Evolutionary conservation across 2,113 vertebrate species (phyloP).

Genomic region (Corythoichthys intestinalis): DNA sequence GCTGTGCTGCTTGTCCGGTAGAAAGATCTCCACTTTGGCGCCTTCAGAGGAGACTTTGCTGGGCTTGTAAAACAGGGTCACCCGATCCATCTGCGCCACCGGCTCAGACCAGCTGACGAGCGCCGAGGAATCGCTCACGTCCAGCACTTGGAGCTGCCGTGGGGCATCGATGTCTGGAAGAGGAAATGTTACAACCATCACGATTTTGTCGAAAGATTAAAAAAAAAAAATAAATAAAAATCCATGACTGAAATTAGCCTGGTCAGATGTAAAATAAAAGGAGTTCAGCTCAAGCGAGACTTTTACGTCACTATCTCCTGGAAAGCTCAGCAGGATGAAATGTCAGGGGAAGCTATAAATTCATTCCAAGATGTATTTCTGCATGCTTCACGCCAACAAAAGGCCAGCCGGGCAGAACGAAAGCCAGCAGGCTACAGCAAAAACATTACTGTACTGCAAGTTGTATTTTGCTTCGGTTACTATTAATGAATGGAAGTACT

Average conservation of each 20-base stretch:
- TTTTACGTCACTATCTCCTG: not conserved
- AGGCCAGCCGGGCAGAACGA: not conserved
- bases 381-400: not conserved
- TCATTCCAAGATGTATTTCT: not conserved
- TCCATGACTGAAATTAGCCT: not conserved
- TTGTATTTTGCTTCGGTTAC: too few relatives aligned
- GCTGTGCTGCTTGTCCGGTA: conserved; percentile 81
- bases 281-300: not conserved
- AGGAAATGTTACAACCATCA: not conserved
- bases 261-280: not conserved
- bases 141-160: conserved; percentile 79
- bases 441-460: not conserved
- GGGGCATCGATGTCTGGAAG: conserved; percentile 82
- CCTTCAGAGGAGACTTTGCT: conserved; percentile 71
- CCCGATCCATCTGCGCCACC: conserved; percentile 75
- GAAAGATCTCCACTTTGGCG: conserved; percentile 74
- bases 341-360: not conserved
- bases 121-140: conserved; percentile 83
- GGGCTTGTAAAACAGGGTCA: conserved; percentile 79
- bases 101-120: conserved; percentile 87
- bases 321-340: not conserved
- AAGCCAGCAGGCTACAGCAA: not conserved
- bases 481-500: too few relatives aligned
- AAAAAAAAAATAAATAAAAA: not conserved
- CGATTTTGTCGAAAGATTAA: not conserved